Evolutionary conservation across 2,113 vertebrate genomes (phyloP).

Genomic region (Carassius carassius): DNA sequence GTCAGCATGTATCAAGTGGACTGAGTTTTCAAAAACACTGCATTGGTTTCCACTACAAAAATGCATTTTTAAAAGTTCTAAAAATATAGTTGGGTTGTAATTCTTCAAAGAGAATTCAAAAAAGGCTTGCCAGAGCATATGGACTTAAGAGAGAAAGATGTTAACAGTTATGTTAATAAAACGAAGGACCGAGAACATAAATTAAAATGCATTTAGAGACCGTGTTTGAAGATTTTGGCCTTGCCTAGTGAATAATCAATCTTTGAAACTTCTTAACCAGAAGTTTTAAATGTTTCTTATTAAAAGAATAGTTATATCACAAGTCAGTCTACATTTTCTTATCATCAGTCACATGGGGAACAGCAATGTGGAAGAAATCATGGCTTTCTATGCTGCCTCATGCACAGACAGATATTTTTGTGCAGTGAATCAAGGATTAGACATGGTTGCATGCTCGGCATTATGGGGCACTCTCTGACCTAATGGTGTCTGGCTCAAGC

Average conservation of each 20-base stretch:
- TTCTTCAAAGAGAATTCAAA: neutral
- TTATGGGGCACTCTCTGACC: neutral
- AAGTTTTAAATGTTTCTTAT: neutral
- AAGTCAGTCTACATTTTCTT: conserved; percentile 18
- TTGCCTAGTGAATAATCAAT: neutral
- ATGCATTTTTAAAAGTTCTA: neutral
- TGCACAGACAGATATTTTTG: conserved; percentile 21
- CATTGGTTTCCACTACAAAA: neutral
- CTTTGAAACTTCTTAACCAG: neutral
- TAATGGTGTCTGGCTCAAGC: conserved; percentile 21
- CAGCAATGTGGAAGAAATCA: neutral
- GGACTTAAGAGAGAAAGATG: conserved; percentile 6
- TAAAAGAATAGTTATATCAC: neutral
- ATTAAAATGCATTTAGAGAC: neutral
- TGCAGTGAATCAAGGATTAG: neutral
- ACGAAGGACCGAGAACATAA: neutral
- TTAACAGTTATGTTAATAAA: conserved; percentile 28
- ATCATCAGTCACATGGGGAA: conserved; percentile 16
- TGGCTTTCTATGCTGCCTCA: neutral
- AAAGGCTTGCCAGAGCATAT: neutral
- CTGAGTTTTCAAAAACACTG: neutral
- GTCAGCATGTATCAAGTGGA: neutral
- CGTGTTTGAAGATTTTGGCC: neutral
- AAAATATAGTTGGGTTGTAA: neutral
- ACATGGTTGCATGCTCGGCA: conserved; percentile 19